A percentile compares a stretch with the other conserved stretches of the same genome.
phyloP scores from a whole-genome alignment of 2,113 vertebrate species.

The Nicator chloris region DNA sequence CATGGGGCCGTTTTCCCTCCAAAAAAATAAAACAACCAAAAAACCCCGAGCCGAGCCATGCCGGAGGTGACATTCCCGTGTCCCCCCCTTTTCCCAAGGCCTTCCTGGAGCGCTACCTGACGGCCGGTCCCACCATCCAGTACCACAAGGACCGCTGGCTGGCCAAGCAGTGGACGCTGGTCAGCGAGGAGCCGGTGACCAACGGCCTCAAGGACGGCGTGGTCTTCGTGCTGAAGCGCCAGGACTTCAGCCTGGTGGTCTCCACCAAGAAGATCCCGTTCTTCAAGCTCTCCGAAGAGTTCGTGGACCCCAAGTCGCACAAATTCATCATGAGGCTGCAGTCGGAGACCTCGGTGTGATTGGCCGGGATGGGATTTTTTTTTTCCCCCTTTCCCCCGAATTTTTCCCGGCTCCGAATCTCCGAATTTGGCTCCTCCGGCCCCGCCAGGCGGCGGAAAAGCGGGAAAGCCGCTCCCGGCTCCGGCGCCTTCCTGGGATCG shows the following conservation, averaged over 20 bases:
- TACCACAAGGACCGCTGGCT: slow-evolving; percentile 90
- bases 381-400: no score
- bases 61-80: no score
- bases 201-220: slow-evolving; percentile 86
- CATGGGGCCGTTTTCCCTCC: no score
- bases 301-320: slow-evolving; percentile 96
- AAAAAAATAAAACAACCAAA: no score
- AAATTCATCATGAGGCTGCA: slow-evolving; percentile 97
- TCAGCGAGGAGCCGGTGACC: slow-evolving; percentile 93
- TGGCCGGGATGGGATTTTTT: not conserved
- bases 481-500: not conserved
- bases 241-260: slow-evolving; percentile 92
- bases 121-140: slow-evolving; percentile 89
- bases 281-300: slow-evolving; percentile 92
- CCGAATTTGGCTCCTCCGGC: not conserved
- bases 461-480: no score
- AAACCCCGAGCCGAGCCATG: no score
- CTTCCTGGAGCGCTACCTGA: slow-evolving; percentile 91
- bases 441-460: no score
- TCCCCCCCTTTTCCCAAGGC: no score
- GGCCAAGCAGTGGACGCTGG: slow-evolving; percentile 93
- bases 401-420: no score
- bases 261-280: slow-evolving; percentile 89
- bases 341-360: slow-evolving; percentile 90
- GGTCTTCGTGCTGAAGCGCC: slow-evolving; percentile 88